These are phyloP conservation scores for Malachius bipustulatus DNA, from an alignment of 2,888 invertebrate genomes.

Conservation along the genomic window DNA sequence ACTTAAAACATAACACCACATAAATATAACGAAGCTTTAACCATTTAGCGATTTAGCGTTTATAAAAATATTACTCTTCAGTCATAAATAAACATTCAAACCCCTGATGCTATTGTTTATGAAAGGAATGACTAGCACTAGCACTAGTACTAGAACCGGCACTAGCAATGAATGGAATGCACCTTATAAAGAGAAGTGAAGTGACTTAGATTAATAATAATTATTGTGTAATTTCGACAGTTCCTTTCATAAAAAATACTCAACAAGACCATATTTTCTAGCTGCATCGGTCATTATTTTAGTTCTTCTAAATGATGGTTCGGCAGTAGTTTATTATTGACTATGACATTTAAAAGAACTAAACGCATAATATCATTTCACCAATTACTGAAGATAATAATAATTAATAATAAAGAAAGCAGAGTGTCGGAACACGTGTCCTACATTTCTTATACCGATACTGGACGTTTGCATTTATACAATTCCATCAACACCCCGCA, in stretches of 20 bases:
- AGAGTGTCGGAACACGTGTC: too few species aligned
- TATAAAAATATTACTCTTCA: slow-evolving; percentile 1
- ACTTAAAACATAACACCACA: too few species aligned
- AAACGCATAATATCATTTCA: too few species aligned
- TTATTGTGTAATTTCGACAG: neutral
- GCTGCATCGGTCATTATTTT: slow-evolving; percentile 12
- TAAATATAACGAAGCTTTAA: too few species aligned
- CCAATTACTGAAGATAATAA: too few species aligned
- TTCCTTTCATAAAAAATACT: slow-evolving; percentile 2
- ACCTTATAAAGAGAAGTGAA: neutral
- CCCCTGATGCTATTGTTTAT: neutral
- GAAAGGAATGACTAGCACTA: neutral
- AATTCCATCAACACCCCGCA: neutral
- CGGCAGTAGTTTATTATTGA: slow-evolving; percentile 15
- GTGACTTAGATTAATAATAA: neutral
- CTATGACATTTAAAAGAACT: slow-evolving; percentile 20
- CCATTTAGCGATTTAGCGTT: too few species aligned
- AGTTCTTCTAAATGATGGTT: slow-evolving; percentile 19
- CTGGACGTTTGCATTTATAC: too few species aligned
- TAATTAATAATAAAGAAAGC: too few species aligned
- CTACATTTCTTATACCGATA: too few species aligned
- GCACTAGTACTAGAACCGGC: neutral
- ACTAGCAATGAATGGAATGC: neutral
- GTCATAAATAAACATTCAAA: neutral
- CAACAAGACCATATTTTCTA: neutral